Evolutionary conservation across 2,888 invertebrate species (phyloP), one percentile per base, ranked within the genome.

Genomic region (Pherbina coryleti): DNA sequence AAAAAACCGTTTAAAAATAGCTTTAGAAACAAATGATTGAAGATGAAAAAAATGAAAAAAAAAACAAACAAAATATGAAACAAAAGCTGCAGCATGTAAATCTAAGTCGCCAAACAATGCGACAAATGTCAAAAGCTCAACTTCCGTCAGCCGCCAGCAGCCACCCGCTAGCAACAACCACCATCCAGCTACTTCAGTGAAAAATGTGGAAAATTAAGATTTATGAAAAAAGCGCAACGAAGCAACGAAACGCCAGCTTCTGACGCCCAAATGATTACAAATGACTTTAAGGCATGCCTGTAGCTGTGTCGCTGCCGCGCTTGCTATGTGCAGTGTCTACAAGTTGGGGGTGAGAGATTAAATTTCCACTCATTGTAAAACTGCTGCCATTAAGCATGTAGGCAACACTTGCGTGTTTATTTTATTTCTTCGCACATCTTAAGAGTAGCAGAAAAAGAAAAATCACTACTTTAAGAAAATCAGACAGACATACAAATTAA

Each of bases 91-190:
- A 34, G 70, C 44, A 22, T 67, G 67, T 49, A 67, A 67, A 67
- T 67, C 22, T 22, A 44, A 44, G 31, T 17, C 51, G 31, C 53
- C 67, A 57, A 53, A 34, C 19, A n/a, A 71, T 71, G 84, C 84
- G 85, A 85, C 86, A 85, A 85, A 86, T 84, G 83, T 84, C 83
- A 84, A 83, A 85, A 84, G 85, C 85, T 84, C 82, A 84, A 82
- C 83, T 83, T 69, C 49, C 9, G n/a, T 19, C 69, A 49, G 69
- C 22, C 22, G 22, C 9, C 9, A 22, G 44, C n/a, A 34, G 28
- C 31, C 70, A 11, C 7, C 44, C 8, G 37, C 25, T 19, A 37
- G 5, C 49, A 9, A 17, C 55, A n/a, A 14, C n/a, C 4, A 22
- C 69, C 1, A 31, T 1, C 62, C 22, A 7, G 25, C 37, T 0